These are phyloP conservation scores for Spisula subtruncata DNA, from an alignment of 2,888 invertebrate genomes.

Conservation along the genomic window DNA sequence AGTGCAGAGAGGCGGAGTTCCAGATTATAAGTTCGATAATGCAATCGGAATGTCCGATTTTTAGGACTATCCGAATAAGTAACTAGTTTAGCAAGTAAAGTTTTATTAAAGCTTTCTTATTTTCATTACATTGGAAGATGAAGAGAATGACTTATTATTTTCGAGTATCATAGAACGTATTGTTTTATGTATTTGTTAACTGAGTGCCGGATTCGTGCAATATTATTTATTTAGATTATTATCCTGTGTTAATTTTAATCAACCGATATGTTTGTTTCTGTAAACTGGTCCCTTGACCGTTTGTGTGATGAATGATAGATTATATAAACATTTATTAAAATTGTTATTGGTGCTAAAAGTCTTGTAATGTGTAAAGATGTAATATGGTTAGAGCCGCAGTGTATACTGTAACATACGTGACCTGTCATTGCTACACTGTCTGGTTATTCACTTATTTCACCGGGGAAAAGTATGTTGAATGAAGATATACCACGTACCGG, in stretches of 20 bases:
- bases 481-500: neutral
- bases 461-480: neutral
- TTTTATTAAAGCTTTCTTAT: slow-evolving; percentile 40
- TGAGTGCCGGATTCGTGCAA: slow-evolving; percentile 60
- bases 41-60: slow-evolving; percentile 68
- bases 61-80: slow-evolving; percentile 52
- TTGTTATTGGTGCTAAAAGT: neutral
- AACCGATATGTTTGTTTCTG: neutral
- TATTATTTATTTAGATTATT: slow-evolving; percentile 35
- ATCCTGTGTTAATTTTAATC: slow-evolving; percentile 10
- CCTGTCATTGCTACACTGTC: too few relatives aligned
- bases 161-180: slow-evolving; percentile 33
- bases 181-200: slow-evolving; percentile 32
- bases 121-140: slow-evolving; percentile 12
- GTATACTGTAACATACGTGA: neutral
- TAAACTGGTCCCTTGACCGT: neutral
- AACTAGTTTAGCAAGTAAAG: slow-evolving; percentile 32
- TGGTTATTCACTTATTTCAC: neutral
- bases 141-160: slow-evolving; percentile 32
- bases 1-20: slow-evolving; percentile 54
- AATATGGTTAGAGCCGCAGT: neutral
- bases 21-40: slow-evolving; percentile 53
- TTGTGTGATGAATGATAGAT: neutral
- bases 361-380: neutral
- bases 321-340: slow-evolving; percentile 4